phyloP scores from a whole-genome alignment of 2,113 vertebrate genomes.

The Boleophthalmus pectinirostris region DNA sequence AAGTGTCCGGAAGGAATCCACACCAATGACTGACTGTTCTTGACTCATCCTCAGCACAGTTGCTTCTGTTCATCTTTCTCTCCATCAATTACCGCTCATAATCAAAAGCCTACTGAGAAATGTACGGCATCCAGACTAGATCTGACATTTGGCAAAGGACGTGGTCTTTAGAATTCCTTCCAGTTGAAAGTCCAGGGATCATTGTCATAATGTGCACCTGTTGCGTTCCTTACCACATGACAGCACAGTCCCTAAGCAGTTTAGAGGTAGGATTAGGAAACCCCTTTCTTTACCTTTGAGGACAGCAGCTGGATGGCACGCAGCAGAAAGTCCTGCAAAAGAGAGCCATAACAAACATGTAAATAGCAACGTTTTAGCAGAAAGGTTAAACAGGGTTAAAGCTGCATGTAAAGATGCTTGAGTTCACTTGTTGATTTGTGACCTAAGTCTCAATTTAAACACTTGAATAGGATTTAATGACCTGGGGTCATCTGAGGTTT shows the following conservation, averaged over 20 bases:
- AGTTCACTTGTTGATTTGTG: slow-evolving; percentile 1
- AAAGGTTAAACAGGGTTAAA: slow-evolving; percentile 25
- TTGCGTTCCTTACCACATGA: slow-evolving; percentile 34
- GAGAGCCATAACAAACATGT: slow-evolving; percentile 12
- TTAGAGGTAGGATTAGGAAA: slow-evolving; percentile 28
- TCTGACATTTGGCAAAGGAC: slow-evolving; percentile 40
- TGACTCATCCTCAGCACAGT: slow-evolving; percentile 50
- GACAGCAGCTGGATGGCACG: slow-evolving; percentile 22
- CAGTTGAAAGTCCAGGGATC: slow-evolving; percentile 45
- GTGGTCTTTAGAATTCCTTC: slow-evolving; percentile 42
- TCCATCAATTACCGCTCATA: slow-evolving; percentile 42
- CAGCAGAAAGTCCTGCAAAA: slow-evolving; percentile 27
- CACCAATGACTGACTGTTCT: slow-evolving; percentile 15
- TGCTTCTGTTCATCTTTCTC: slow-evolving; percentile 53
- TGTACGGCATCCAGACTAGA: slow-evolving; percentile 7
- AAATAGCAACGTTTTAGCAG: slow-evolving; percentile 18
- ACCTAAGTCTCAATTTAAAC: slow-evolving; percentile 10
- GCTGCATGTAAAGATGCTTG: neutral
- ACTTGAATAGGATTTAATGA: neutral
- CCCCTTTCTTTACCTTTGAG: slow-evolving; percentile 51
- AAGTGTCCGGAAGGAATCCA: slow-evolving; percentile 26
- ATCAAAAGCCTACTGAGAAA: slow-evolving; percentile 41
- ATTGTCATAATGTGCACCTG: slow-evolving; percentile 50
- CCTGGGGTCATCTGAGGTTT: neutral
- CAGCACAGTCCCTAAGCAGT: slow-evolving; percentile 19